Evolutionary conservation across 2,113 vertebrate genomes (phyloP), one percentile per base, ranked within the genome.

Genomic region (Pygoscelis adeliae): DNA sequence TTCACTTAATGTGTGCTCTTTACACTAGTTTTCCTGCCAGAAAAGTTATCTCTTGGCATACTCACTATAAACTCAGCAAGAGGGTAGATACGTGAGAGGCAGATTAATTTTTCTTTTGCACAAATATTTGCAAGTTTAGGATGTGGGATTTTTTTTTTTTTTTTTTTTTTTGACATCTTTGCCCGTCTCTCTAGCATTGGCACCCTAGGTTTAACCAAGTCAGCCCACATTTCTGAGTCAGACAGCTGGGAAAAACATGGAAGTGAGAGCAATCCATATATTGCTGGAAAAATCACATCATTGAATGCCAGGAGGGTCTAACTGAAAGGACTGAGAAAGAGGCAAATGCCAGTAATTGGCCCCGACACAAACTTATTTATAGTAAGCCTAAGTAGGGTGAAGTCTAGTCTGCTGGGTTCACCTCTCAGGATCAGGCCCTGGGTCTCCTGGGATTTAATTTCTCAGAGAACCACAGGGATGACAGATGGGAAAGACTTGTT

Each of bases 351-450:
- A 96, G 95, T 69, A 95, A 94, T 36, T 80, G 84, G 95, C 78
- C 94, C 67, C 0, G 3, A 94, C 29, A 59, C 89, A 93, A 88
- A 76, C 29, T 80, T 97, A 97, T 97, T 97, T 97, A 96, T 97
- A 97, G 95, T 50, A 91, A 95, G 82, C 80, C 83, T 90, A 88
- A 96, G 87, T 71, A 95, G 97, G 38, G 93, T 91, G 95, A 96
- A 96, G 78, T 96, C 91, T 96, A 44, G 38, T 83, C 95, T 2
- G 4, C 82, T 74, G 94, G 90, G 87, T 97, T 97, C 96, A 96
- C 96, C 94, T 97, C 97, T 96, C 97, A 97, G 96, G 94, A 97
- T 97, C 96, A 96, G 95, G 91, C 96, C 87, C 93, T 61, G 42
- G 15, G n/a, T 90, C 97, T 91, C 90, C 34, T 71, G 97, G 93